Conservation (phyloP, 1,140 invertebrate genomes). For the Probaryconus sp. region DNA sequence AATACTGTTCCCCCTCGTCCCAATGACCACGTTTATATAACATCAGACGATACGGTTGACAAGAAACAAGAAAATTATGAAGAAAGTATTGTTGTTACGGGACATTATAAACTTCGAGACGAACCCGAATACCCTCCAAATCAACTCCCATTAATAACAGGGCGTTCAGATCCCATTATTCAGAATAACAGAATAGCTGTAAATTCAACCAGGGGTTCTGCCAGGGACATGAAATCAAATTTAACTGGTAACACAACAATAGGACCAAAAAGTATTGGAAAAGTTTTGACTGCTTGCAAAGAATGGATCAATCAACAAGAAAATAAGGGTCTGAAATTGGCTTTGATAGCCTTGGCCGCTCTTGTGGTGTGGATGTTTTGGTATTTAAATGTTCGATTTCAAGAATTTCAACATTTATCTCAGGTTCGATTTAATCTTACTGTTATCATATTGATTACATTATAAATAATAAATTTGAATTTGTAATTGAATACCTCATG, state of each 20-base stretch:
- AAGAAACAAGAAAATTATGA: constrained; percentile 63
- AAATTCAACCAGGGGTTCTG: constrained; percentile 64
- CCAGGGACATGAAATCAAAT: constrained; percentile 56
- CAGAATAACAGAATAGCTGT: constrained; percentile 49
- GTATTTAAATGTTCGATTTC: constrained; percentile 79
- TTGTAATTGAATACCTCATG: too few relatives aligned
- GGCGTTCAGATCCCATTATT: constrained; percentile 77
- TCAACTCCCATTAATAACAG: constrained; percentile 79
- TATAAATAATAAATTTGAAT: not conserved
- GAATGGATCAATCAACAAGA: constrained; percentile 84
- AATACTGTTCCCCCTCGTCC: constrained; percentile 59
- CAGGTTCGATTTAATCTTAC: too few relatives aligned
- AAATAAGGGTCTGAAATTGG: constrained; percentile 83
- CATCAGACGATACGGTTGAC: constrained; percentile 54
- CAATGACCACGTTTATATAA: constrained; percentile 60
- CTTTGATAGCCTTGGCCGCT: constrained; percentile 82
- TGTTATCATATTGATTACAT: too few relatives aligned
- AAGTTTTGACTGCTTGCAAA: constrained; percentile 66
- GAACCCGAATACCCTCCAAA: constrained; percentile 73
- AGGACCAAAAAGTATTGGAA: constrained; percentile 58
- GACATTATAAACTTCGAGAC: constrained; percentile 87
- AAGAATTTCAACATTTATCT: constrained; percentile 83
- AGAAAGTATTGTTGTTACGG: constrained; percentile 73
- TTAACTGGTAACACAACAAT: constrained; percentile 34
- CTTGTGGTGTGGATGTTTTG: constrained; percentile 84